These are phyloP conservation scores for Nebria brevicollis DNA, from an alignment of 2,888 invertebrate genomes.

Conservation along the genomic window DNA sequence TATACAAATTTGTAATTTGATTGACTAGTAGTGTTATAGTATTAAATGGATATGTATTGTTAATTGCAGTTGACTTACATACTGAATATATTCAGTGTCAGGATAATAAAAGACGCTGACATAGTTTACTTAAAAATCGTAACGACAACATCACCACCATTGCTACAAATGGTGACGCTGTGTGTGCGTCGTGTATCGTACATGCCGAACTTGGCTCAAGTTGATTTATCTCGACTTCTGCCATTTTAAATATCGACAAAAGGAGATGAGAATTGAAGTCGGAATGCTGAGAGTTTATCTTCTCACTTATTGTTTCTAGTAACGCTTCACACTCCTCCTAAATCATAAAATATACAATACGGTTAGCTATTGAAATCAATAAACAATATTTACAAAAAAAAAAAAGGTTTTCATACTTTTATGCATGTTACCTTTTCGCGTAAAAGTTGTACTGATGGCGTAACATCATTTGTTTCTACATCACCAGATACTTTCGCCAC, in stretches of 20 bases:
- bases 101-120: slow-evolving; percentile 38
- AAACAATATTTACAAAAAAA: neutral
- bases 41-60: slow-evolving; percentile 58
- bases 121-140: slow-evolving; percentile 46
- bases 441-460: slow-evolving; percentile 73
- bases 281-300: slow-evolving; percentile 86
- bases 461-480: slow-evolving; percentile 70
- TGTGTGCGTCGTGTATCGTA: neutral
- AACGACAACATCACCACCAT: slow-evolving; percentile 44
- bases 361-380: slow-evolving; percentile 6
- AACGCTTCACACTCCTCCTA: slow-evolving; percentile 88
- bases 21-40: slow-evolving; percentile 53
- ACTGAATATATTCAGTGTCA: slow-evolving; percentile 48
- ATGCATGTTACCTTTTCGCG: slow-evolving; percentile 74
- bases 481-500: slow-evolving; percentile 79
- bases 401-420: slow-evolving; percentile 13
- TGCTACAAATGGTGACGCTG: slow-evolving; percentile 41
- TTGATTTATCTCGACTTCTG: slow-evolving; percentile 88
- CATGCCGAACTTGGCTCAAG: slow-evolving; percentile 71
- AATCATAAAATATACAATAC: slow-evolving; percentile 54
- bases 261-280: slow-evolving; percentile 88
- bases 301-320: slow-evolving; percentile 81
- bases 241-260: slow-evolving; percentile 91
- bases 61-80: slow-evolving; percentile 54
- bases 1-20: slow-evolving; percentile 49